Evolutionary conservation across 2,797 vertebrate species (phyloP).

Genomic region (Sciurus vulgaris): DNA sequence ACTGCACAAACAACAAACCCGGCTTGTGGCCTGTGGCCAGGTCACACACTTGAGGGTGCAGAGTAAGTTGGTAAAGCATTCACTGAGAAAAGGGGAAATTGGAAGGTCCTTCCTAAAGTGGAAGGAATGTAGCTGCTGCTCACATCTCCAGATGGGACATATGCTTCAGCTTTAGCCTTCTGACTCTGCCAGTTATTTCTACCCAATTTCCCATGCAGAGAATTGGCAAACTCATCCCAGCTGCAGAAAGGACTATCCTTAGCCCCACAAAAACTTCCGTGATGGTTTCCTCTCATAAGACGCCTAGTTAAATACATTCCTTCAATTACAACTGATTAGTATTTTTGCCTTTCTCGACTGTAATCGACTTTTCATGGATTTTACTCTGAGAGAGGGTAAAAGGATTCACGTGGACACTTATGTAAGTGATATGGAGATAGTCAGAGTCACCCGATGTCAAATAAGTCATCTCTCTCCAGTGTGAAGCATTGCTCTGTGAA

Average conservation of each 20-base stretch:
- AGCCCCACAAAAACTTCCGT: constrained; percentile 68
- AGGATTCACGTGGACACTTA: background rate
- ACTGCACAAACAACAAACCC: background rate
- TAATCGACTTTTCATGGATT: constrained; percentile 53
- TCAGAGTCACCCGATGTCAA: background rate
- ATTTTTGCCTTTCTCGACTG: background rate
- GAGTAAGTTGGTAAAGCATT: constrained; percentile 62
- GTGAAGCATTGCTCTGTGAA: background rate
- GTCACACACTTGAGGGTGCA: constrained; percentile 74
- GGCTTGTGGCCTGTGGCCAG: background rate
- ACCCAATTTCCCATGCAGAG: constrained; percentile 77
- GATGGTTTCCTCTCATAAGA: constrained; percentile 71
- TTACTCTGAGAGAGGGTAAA: constrained; percentile 9
- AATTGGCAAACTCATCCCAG: constrained; percentile 83
- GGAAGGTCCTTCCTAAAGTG: constrained; percentile 69
- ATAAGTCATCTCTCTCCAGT: background rate
- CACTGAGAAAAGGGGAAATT: constrained; percentile 60
- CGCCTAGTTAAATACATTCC: constrained; percentile 66
- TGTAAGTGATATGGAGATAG: background rate
- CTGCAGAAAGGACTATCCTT: background rate
- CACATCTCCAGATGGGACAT: constrained; percentile 69
- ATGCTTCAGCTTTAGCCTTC: constrained; percentile 77
- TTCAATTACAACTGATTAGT: constrained; percentile 54
- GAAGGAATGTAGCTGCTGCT: constrained; percentile 74
- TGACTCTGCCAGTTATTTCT: constrained; percentile 67